Evolutionary conservation across 2,888 invertebrate genomes (phyloP).

Genomic region (Synanthedon vespiformis): DNA sequence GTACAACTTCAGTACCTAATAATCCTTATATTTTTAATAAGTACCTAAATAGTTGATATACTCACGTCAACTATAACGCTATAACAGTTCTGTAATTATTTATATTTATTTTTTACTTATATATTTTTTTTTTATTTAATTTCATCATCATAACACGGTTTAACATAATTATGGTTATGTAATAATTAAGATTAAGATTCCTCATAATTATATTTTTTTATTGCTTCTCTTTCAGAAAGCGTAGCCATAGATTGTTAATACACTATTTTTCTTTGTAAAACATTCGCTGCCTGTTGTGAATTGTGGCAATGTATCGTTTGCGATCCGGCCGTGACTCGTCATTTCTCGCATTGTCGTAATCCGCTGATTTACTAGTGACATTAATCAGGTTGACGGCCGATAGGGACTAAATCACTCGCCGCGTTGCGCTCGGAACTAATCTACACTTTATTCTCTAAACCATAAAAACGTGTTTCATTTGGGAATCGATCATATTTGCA

Average conservation of each 20-base stretch:
- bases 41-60: no score
- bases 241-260: no score
- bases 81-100: no score
- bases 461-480: background rate
- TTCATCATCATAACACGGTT: no score
- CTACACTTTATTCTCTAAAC: background rate
- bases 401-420: conserved; percentile 67
- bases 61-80: no score
- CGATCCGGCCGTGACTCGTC: conserved; percentile 67
- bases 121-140: no score
- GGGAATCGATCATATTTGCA: conserved; percentile 6
- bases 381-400: conserved; percentile 70
- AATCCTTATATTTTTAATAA: no score
- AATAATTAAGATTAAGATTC: no score
- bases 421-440: conserved; percentile 25
- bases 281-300: background rate
- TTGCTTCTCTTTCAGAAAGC: background rate
- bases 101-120: no score
- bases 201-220: background rate
- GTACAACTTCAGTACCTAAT: no score
- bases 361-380: conserved; percentile 70
- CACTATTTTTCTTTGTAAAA: background rate
- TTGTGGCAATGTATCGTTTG: conserved; percentile 32
- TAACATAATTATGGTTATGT: no score
- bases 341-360: conserved; percentile 72